These are phyloP conservation scores for Regulus satrapa DNA, from an alignment of 2,113 vertebrate genomes.

Conservation along the genomic window DNA sequence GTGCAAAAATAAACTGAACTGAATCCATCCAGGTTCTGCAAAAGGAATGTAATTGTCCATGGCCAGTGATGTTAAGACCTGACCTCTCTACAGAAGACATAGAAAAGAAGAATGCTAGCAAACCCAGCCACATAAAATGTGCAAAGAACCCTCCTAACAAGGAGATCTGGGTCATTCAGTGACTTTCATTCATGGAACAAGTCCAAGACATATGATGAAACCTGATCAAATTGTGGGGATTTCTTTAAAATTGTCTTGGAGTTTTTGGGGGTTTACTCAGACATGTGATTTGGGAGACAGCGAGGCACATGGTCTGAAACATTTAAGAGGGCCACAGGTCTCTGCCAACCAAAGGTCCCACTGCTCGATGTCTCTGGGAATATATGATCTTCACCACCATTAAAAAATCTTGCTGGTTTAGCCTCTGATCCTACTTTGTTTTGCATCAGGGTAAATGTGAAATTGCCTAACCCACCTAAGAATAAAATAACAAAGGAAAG, in stretches of 20 bases:
- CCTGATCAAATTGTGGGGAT: not conserved
- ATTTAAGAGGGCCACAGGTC: not conserved
- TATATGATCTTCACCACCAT: not conserved
- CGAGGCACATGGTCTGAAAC: not conserved
- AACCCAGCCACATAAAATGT: not conserved
- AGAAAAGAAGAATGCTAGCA: not conserved
- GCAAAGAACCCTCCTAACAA: not conserved
- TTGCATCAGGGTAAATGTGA: not conserved
- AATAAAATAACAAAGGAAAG: not conserved
- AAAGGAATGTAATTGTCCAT: not conserved
- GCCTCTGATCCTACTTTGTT: not conserved
- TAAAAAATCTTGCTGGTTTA: not conserved
- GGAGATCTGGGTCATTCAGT: not conserved
- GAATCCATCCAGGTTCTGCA: not conserved
- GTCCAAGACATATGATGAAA: not conserved
- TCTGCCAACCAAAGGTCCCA: not conserved
- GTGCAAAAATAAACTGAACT: not conserved
- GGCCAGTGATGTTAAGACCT: not conserved
- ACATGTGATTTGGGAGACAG: not conserved
- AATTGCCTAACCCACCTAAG: not conserved
- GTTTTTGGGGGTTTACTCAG: not conserved
- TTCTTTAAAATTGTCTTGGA: not conserved
- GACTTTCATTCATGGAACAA: not conserved
- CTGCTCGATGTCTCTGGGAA: not conserved
- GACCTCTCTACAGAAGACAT: not conserved